These are phyloP conservation scores for Morelia viridis DNA, from an alignment of 2,797 vertebrate species.

Conservation along the genomic window DNA sequence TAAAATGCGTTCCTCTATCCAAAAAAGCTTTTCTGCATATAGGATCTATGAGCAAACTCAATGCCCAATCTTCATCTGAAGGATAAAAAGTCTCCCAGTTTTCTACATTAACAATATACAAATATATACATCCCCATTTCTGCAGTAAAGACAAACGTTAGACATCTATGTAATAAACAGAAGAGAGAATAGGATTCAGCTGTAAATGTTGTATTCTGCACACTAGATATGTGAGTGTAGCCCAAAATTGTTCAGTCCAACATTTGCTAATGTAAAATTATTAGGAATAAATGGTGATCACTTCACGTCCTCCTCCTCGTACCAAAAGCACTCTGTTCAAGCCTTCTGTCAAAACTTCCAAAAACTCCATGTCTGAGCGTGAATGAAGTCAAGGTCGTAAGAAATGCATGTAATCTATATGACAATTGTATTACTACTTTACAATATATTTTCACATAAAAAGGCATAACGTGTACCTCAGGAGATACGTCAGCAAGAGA, in stretches of 20 bases:
- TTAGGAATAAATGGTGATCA: slow-evolving; percentile 98
- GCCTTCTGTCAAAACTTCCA: slow-evolving; percentile 95
- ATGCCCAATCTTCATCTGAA: slow-evolving; percentile 22
- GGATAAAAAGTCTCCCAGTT: slow-evolving; percentile 36
- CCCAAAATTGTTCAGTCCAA: slow-evolving; percentile 10
- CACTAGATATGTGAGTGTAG: slow-evolving; percentile 31
- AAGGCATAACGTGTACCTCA: background rate
- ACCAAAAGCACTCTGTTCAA: slow-evolving; percentile 91
- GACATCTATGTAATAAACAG: slow-evolving; percentile 49
- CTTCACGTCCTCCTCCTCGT: slow-evolving; percentile 92
- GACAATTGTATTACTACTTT: background rate
- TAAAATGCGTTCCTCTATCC: slow-evolving; percentile 15
- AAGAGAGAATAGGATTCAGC: slow-evolving; percentile 20
- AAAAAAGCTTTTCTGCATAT: slow-evolving; percentile 18
- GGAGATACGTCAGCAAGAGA: background rate
- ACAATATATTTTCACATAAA: background rate
- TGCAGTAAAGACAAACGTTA: slow-evolving; percentile 46
- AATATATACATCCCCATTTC: slow-evolving; percentile 32
- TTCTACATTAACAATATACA: slow-evolving; percentile 40
- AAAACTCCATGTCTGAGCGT: slow-evolving; percentile 92
- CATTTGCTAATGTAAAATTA: background rate
- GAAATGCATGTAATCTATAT: background rate
- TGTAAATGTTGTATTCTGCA: slow-evolving; percentile 41
- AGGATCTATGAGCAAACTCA: background rate
- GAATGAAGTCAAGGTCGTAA: slow-evolving; percentile 72